A percentile compares a stretch with the other conserved stretches of the same genome.
Conservation (phyloP, 30 jellyfish, hydroid and myxozoan species). For the Aurelia coerulea region DNA sequence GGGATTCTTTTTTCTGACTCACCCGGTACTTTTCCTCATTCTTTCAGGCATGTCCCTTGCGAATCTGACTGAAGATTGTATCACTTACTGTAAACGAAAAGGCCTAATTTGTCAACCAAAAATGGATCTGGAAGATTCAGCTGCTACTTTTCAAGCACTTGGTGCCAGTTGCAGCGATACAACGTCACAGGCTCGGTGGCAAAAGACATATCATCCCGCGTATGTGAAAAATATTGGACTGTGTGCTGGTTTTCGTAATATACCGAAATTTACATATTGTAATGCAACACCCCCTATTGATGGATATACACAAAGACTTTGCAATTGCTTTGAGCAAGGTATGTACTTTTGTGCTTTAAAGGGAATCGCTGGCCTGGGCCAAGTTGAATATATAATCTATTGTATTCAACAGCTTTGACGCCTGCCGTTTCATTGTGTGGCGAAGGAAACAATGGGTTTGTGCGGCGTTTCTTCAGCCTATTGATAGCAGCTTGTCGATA, state of each 20-base stretch:
- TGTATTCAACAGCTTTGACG: too few species aligned
- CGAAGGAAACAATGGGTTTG: too few species aligned
- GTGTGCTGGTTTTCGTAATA: slow-evolving; percentile 48
- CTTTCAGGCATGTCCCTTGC: slow-evolving; percentile 44
- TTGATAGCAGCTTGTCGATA: too few species aligned
- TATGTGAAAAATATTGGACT: slow-evolving; percentile 7
- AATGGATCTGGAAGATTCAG: slow-evolving; percentile 26
- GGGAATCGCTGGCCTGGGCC: too few species aligned
- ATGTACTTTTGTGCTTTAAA: background rate
- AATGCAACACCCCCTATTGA: slow-evolving; percentile 66
- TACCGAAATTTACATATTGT: slow-evolving; percentile 21
- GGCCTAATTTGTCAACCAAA: slow-evolving; percentile 37
- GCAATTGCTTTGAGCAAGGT: slow-evolving; percentile 65
- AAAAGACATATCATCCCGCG: slow-evolving; percentile 39
- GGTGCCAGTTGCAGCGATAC: slow-evolving; percentile 39
- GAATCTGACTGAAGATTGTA: slow-evolving; percentile 25
- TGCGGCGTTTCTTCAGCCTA: too few species aligned
- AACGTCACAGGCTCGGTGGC: slow-evolving; percentile 13
- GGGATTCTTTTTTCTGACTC: too few species aligned
- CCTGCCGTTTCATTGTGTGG: too few species aligned
- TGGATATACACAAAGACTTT: slow-evolving; percentile 41
- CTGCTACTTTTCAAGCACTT: background rate
- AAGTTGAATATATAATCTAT: too few species aligned
- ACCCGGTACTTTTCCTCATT: background rate
- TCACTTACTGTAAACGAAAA: background rate